Conservation (phyloP, 64 coral and sea anemone species). For the Stylophora pistillata region DNA sequence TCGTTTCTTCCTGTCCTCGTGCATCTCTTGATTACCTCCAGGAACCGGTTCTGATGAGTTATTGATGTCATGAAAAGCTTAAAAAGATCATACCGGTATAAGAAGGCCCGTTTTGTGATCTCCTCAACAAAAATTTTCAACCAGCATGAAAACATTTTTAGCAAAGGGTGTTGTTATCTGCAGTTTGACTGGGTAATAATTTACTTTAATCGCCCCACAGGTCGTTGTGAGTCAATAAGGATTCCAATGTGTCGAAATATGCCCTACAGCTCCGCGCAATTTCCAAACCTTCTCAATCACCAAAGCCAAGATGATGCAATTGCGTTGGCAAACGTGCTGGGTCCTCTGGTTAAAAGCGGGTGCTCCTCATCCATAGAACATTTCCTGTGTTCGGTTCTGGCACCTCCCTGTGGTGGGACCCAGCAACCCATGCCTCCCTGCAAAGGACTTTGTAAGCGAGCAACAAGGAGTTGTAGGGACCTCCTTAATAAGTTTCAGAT, state of each 20-base stretch:
- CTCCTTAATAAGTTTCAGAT: background rate
- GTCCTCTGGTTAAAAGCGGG: slow-evolving; percentile 23
- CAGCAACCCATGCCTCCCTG: slow-evolving; percentile 9
- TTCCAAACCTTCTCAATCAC: slow-evolving; percentile 65
- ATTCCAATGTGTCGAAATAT: slow-evolving; percentile 65
- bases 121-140: too few relatives aligned
- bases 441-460: slow-evolving; percentile 22
- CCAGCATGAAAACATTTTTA: too few relatives aligned
- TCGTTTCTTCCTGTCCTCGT: too few relatives aligned
- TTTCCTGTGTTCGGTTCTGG: slow-evolving; percentile 64
- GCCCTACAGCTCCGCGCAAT: slow-evolving; percentile 42
- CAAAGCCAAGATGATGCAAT: slow-evolving; percentile 49
- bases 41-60: too few relatives aligned
- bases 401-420: slow-evolving; percentile 47
- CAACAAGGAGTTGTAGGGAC: background rate
- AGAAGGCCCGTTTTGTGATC: too few relatives aligned
- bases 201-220: background rate
- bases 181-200: background rate
- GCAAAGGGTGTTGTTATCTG: background rate
- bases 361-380: slow-evolving; percentile 51
- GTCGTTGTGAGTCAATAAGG: slow-evolving; percentile 25
- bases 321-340: background rate
- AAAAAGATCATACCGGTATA: too few relatives aligned
- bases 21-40: too few relatives aligned
- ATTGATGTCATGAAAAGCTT: too few relatives aligned